These are phyloP conservation scores for Microtus richardsoni DNA, from an alignment of 2,113 vertebrate species.

Conservation along the genomic window DNA sequence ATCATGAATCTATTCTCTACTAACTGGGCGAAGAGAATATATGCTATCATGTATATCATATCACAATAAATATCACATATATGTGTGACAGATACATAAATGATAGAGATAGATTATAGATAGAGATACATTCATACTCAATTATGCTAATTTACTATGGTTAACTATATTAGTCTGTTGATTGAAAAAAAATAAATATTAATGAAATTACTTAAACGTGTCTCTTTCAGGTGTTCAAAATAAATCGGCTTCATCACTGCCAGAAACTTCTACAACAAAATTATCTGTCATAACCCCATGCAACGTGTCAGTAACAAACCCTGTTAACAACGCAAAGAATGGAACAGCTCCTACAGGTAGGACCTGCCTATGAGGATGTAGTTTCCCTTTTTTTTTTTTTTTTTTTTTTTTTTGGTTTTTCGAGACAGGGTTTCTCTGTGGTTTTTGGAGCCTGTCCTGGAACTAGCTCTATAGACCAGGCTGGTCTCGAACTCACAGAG, in stretches of 20 bases:
- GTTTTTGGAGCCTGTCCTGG: too few species aligned
- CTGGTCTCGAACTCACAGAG: too few species aligned
- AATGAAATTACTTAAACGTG: conserved; percentile 28
- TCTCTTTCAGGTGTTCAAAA: neutral
- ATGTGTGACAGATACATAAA: neutral
- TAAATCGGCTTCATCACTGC: fast-evolving
- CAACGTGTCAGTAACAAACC: fast-evolving
- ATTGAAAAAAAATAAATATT: conserved; percentile 30
- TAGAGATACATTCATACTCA: neutral
- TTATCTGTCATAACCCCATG: fast-evolving
- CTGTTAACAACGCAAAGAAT: fast-evolving
- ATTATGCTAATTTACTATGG: neutral
- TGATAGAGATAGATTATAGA: neutral
- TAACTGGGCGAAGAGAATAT: neutral
- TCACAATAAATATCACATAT: neutral
- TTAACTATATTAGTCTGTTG: neutral
- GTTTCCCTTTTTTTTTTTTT: neutral
- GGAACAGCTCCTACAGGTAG: conserved; percentile 7
- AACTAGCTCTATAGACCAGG: too few species aligned
- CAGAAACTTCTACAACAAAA: fast-evolving
- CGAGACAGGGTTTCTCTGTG: too few species aligned
- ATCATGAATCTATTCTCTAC: neutral
- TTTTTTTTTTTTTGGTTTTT: too few species aligned
- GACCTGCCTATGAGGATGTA: neutral
- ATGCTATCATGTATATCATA: neutral